phyloP scores from a whole-genome alignment of 2,888 invertebrate species.

The Chymomyza caudatula region DNA sequence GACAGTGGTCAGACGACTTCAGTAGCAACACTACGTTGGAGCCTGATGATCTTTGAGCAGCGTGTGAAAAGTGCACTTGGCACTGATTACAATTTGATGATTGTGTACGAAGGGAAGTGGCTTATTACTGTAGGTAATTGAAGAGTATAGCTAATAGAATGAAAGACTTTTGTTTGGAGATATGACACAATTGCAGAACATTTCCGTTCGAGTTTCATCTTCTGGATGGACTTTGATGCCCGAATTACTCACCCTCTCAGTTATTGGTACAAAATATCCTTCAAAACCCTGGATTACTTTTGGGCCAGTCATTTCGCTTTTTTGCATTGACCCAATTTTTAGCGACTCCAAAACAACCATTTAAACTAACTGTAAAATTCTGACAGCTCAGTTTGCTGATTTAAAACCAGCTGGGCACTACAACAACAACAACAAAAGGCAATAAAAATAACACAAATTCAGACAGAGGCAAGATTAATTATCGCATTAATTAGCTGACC shows the following conservation, averaged over 20 bases:
- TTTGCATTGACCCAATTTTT: slow-evolving; percentile 50
- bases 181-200: neutral
- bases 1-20: neutral
- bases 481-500: slow-evolving; percentile 75
- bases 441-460: slow-evolving; percentile 12
- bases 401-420: slow-evolving; percentile 45
- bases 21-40: no score
- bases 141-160: neutral
- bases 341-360: slow-evolving; percentile 12
- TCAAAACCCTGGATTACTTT: neutral
- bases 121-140: slow-evolving; percentile 21
- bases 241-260: neutral
- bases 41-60: neutral
- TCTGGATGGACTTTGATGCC: neutral
- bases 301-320: slow-evolving; percentile 29
- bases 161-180: neutral
- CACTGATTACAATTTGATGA: slow-evolving; percentile 1
- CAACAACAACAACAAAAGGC: slow-evolving; percentile 33
- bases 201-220: neutral
- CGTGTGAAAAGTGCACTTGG: slow-evolving; percentile 33
- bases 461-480: slow-evolving; percentile 66
- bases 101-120: slow-evolving; percentile 23
- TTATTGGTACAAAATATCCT: no score
- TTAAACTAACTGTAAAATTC: slow-evolving; percentile 62
- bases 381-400: slow-evolving; percentile 67